A percentile compares a stretch with the other conserved stretches of the same genome.
Conservation (phyloP, 2,888 invertebrate genomes). For the Scelioninae gen. 1 region DNA sequence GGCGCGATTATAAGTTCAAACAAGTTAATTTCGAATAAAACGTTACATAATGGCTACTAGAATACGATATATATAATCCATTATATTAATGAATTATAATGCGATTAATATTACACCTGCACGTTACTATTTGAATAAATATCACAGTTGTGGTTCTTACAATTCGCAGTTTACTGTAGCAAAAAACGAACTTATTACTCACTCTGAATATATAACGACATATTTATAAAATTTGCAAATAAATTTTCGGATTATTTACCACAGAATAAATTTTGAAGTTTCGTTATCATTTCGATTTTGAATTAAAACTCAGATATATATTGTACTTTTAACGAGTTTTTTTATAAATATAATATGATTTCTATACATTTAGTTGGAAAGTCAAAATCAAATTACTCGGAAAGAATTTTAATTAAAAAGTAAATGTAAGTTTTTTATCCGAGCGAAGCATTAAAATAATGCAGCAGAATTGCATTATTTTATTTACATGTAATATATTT, state of each 20-base stretch:
- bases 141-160: background rate
- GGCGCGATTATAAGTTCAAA: constrained; percentile 8
- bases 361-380: background rate
- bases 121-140: background rate
- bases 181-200: background rate
- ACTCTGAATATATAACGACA: background rate
- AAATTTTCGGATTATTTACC: background rate
- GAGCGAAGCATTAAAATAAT: background rate
- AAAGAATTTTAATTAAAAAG: constrained; percentile 2
- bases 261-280: background rate
- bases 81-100: constrained; percentile 4
- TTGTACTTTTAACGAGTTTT: background rate
- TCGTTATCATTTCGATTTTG: background rate
- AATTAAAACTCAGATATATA: background rate
- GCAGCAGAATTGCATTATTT: background rate
- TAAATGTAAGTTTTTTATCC: background rate
- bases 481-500: background rate
- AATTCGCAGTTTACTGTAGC: background rate
- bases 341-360: background rate
- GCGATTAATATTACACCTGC: background rate
- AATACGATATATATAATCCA: constrained; percentile 3
- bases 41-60: background rate
- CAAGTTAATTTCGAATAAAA: constrained; percentile 16
- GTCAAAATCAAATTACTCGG: background rate
- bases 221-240: background rate